Evolutionary conservation across 37 sponge, comb jelly and placozoan genomes (phyloP).

Genomic region (Chondrosia reniformis): DNA sequence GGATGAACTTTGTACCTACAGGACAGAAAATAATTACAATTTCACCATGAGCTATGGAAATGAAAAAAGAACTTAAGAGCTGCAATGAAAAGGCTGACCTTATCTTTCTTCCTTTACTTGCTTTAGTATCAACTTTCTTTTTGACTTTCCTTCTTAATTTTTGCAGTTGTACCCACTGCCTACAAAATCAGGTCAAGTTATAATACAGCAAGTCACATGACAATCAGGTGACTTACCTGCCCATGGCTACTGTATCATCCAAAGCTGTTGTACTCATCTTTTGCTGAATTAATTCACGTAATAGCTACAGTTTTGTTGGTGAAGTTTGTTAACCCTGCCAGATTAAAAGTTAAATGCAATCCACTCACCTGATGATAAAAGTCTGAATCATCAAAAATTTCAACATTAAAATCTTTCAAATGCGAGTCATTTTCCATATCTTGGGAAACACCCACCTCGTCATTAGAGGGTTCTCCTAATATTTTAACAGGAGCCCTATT

Average conservation of each 20-base stretch:
- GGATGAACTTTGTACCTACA: constrained; percentile 79
- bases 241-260: constrained; percentile 68
- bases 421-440: constrained; percentile 41
- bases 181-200: not conserved
- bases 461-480: constrained; percentile 45
- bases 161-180: constrained; percentile 43
- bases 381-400: constrained; percentile 94
- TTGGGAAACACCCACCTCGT: constrained; percentile 9
- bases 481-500: constrained; percentile 47
- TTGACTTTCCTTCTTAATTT: constrained; percentile 69
- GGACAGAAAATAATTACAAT: not conserved
- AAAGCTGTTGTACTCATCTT: constrained; percentile 55
- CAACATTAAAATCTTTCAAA: constrained; percentile 61
- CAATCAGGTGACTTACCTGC: constrained; percentile 33
- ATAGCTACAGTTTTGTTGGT: constrained; percentile 31
- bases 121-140: constrained; percentile 85
- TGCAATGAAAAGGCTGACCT: constrained; percentile 33
- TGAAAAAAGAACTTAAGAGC: not conserved
- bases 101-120: constrained; percentile 93
- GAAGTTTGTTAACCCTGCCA: not conserved
- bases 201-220: not conserved
- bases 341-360: not conserved
- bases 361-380: constrained; percentile 90
- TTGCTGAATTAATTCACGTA: constrained; percentile 68
- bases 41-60: not conserved